Base-by-base conservation (phyloP, 1,140 invertebrate genomes). In the Heliconius nattereri region DNA sequence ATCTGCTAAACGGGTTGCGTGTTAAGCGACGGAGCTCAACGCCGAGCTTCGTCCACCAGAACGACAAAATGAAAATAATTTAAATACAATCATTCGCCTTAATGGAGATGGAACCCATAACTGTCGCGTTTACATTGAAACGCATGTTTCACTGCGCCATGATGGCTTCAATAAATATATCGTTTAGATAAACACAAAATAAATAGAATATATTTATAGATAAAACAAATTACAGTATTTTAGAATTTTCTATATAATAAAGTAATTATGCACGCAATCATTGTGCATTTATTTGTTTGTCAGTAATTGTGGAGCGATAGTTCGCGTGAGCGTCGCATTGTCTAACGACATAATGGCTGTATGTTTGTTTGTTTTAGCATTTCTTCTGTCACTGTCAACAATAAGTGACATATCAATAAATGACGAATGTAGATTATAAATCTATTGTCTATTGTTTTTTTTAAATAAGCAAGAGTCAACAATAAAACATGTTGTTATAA, bases 161-260 rank as follows among this genome's bases (percentile, higher is more conserved):
- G 40, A 13, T 45, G 40, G 40, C 40, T 13, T 45, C 13, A 45
- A 52, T 20, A 29, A 66, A 26, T 5, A 29, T 60, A 60, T 60
- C 60, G 60, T 66, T 26, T 66, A 26, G 23, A 60, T 60, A 60
- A 60, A 26, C 7, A 60, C 57, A 60, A 60, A 60, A 60, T 60
- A 26, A 60, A 26, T 26, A 60, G 57, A 60, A 60, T 60, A 60
- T 60, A 5, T 60, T 54, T 19, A 20, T 54, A 57, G 60, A 16
- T 66, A 66, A 66, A 9, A 29, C 60, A 66, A 66, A 66, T 66
- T 16, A 66, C 13, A 29, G 60, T 66, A 66, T 66, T 66, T 66
- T 66, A 66, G 26, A 66, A 66, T 29, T 29, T 23, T 29, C 60
- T 66, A 29, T 66, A 66, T 66, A 66, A 66, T 29, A 66, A 66